Evolutionary conservation across 1,140 invertebrate species (phyloP).

Genomic region (Brachionus sp.): DNA sequence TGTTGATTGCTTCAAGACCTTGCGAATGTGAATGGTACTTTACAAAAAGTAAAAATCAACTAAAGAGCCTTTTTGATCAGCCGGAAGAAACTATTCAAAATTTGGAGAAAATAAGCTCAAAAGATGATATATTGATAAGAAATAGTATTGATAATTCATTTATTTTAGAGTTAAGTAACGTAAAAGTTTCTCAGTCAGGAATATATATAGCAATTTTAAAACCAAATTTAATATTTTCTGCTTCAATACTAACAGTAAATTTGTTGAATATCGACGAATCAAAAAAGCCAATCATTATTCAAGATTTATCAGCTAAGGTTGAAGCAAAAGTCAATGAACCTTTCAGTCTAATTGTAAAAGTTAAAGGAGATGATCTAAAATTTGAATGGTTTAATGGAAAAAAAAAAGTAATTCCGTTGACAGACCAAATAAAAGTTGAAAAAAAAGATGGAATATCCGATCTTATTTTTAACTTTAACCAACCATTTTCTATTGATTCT

Average conservation of each 20-base stretch:
- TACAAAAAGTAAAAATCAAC: not conserved
- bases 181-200: not conserved
- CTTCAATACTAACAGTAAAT: not conserved
- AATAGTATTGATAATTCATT: not conserved
- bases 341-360: not conserved
- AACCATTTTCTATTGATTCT: not conserved
- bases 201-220: not conserved
- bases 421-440: not conserved
- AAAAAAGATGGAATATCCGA: not conserved
- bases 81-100: not conserved
- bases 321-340: not conserved
- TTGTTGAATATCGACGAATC: not conserved
- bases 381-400: slow-evolving; percentile 29
- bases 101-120: not conserved
- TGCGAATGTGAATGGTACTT: slow-evolving; percentile 36
- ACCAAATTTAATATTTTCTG: not conserved
- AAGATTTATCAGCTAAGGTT: not conserved
- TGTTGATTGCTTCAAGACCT: not conserved
- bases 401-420: slow-evolving; percentile 13
- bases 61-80: not conserved
- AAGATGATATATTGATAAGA: not conserved
- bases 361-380: not conserved
- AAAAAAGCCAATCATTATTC: not conserved
- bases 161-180: not conserved
- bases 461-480: not conserved